These are phyloP conservation scores for Xiphorhynchus erythropygius DNA, from an alignment of 2,797 vertebrate species.

Conservation along the genomic window DNA sequence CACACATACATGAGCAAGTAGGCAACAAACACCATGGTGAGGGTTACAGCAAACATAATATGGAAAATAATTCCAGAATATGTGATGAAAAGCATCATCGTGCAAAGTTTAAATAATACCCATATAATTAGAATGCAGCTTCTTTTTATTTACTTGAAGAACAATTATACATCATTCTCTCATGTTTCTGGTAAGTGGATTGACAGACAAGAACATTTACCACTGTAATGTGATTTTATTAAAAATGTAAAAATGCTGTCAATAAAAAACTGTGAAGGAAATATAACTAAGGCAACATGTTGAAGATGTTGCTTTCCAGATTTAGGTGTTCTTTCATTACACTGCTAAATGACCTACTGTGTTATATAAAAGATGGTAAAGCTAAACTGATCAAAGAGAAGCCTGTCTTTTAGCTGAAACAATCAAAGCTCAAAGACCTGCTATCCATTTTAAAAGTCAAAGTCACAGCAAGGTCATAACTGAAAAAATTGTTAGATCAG, in stretches of 20 bases:
- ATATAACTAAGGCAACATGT: neutral
- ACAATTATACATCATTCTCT: neutral
- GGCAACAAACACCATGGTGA: neutral
- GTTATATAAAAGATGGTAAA: slow-evolving; percentile 68
- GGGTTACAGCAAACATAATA: neutral
- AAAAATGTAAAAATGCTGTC: neutral
- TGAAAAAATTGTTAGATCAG: neutral
- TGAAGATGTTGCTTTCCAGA: slow-evolving; percentile 4
- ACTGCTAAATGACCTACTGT: slow-evolving; percentile 61
- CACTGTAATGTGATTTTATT: neutral
- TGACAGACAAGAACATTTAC: neutral
- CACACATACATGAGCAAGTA: neutral
- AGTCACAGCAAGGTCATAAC: slow-evolving; percentile 77
- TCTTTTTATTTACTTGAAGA: neutral
- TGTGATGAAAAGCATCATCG: neutral
- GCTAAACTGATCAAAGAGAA: slow-evolving; percentile 71
- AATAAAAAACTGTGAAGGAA: neutral
- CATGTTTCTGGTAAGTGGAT: neutral
- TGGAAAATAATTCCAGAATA: neutral
- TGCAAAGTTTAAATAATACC: neutral
- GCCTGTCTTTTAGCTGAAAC: slow-evolving; percentile 78
- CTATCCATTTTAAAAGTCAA: slow-evolving; percentile 83
- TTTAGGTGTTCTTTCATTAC: slow-evolving; percentile 31
- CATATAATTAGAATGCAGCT: neutral
- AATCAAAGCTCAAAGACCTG: slow-evolving; percentile 79